phyloP scores from a whole-genome alignment of 2,797 vertebrate species.

The Lycodopsis pacificus region DNA sequence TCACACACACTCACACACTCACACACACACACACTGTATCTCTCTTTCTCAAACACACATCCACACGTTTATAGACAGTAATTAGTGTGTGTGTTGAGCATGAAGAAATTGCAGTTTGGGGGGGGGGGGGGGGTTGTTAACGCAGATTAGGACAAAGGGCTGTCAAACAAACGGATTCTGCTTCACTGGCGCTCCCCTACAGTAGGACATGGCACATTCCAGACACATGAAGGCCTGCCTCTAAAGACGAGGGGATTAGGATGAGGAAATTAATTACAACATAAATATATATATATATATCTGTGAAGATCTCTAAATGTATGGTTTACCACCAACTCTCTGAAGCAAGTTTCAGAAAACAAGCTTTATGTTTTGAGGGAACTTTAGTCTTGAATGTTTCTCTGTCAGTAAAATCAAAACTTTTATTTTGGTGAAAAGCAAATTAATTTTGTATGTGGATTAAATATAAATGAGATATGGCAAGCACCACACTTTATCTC shows the following conservation, averaged over 20 bases:
- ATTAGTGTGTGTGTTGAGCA: slow-evolving; percentile 67
- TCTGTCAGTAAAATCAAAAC: not conserved
- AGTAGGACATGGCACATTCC: slow-evolving; percentile 50
- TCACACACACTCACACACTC: slow-evolving; percentile 7
- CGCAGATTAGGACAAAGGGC: slow-evolving; percentile 72
- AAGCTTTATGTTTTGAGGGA: not conserved
- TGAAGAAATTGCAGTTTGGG: slow-evolving; percentile 48
- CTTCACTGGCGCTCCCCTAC: slow-evolving; percentile 38
- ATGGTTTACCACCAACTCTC: not conserved
- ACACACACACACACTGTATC: not conserved
- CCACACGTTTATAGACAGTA: slow-evolving; percentile 34
- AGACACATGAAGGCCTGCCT: slow-evolving; percentile 11
- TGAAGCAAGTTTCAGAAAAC: no score
- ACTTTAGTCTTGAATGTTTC: not conserved
- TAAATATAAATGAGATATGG: not conserved
- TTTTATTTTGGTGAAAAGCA: not conserved
- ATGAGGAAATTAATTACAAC: not conserved
- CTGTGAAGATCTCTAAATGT: not conserved
- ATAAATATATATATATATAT: not conserved
- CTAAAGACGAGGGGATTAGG: not conserved
- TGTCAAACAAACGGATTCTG: slow-evolving; percentile 76
- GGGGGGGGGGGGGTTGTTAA: slow-evolving; percentile 38
- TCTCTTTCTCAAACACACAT: slow-evolving; percentile 13
- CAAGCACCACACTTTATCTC: not conserved
- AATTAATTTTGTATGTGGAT: not conserved